Conservation (phyloP, 2,113 vertebrate genomes). For the Pluvianellus socialis region DNA sequence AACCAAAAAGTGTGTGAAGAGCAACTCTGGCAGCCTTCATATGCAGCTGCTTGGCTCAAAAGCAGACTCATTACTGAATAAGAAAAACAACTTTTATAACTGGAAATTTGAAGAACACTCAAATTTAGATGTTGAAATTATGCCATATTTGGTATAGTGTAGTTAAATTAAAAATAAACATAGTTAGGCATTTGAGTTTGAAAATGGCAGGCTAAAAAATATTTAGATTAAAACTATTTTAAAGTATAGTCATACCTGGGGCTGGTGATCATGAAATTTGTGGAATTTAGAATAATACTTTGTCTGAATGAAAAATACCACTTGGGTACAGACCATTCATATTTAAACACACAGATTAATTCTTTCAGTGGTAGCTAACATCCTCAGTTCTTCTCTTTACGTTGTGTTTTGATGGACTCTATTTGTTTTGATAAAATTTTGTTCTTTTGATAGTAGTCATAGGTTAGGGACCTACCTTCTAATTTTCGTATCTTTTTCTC, state of each 20-base stretch:
- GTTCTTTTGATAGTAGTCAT: neutral
- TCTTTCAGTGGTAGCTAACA: neutral
- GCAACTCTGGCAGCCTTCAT: slow-evolving; percentile 17
- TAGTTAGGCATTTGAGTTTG: neutral
- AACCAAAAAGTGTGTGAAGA: slow-evolving; percentile 38
- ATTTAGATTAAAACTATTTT: slow-evolving; percentile 4
- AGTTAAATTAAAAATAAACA: slow-evolving; percentile 56
- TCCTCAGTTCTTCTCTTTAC: neutral
- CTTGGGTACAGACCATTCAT: neutral
- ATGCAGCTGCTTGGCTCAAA: slow-evolving; percentile 63
- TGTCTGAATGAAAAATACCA: neutral
- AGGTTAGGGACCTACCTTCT: neutral
- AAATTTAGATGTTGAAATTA: slow-evolving; percentile 52
- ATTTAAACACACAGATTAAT: neutral
- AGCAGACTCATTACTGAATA: slow-evolving; percentile 42
- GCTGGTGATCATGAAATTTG: neutral
- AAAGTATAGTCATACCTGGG: neutral
- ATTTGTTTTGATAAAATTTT: neutral
- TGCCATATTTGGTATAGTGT: neutral
- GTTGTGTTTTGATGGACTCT: neutral
- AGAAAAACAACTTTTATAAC: slow-evolving; percentile 60
- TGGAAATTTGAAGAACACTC: slow-evolving; percentile 53
- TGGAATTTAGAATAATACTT: neutral
- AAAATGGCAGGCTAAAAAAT: slow-evolving; percentile 25
- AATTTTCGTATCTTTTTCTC: neutral